A percentile compares a stretch with the other conserved stretches of the same genome.
These are phyloP conservation scores for Lethenteron camtschaticum DNA, from an alignment of 2,113 vertebrate species.

Conservation along the genomic window DNA sequence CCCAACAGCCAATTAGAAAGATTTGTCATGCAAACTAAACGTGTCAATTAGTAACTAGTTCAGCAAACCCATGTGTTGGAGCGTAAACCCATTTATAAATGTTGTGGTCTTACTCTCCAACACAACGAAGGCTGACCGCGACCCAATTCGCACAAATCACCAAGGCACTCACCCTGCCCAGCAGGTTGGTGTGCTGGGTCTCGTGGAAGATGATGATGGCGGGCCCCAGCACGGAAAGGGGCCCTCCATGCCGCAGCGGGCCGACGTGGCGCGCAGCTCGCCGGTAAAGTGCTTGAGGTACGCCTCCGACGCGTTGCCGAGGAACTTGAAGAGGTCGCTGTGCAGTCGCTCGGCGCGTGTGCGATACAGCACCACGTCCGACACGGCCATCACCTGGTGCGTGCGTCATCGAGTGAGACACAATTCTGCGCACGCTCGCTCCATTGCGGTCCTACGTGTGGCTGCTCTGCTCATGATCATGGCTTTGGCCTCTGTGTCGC, in stretches of 20 bases:
- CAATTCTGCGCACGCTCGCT: too few relatives aligned
- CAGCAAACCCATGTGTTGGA: too few relatives aligned
- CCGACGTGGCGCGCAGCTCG: constrained; percentile 86
- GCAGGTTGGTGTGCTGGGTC: constrained; percentile 81
- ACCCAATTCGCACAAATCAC: neutral
- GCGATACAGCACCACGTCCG: constrained; percentile 84
- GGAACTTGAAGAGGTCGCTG: constrained; percentile 95
- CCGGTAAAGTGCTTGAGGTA: constrained; percentile 89
- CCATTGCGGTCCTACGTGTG: too few relatives aligned
- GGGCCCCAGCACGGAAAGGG: constrained; percentile 75
- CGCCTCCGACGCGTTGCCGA: constrained; percentile 84
- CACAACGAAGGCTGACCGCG: too few relatives aligned
- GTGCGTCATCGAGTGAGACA: too few relatives aligned
- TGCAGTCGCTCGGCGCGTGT: constrained; percentile 89
- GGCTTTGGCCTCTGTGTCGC: too few relatives aligned
- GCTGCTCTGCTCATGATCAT: too few relatives aligned
- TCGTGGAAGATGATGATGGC: constrained; percentile 95
- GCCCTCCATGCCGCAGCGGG: constrained; percentile 81
- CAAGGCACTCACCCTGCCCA: constrained; percentile 57
- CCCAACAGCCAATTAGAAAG: too few relatives aligned
- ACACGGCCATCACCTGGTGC: constrained; percentile 36
- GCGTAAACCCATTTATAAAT: too few relatives aligned
- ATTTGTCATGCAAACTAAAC: too few relatives aligned
- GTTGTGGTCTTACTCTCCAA: too few relatives aligned
- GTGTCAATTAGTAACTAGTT: too few relatives aligned